Evolutionary conservation across 2,888 invertebrate species (phyloP).

Genomic region (Biston betularia): DNA sequence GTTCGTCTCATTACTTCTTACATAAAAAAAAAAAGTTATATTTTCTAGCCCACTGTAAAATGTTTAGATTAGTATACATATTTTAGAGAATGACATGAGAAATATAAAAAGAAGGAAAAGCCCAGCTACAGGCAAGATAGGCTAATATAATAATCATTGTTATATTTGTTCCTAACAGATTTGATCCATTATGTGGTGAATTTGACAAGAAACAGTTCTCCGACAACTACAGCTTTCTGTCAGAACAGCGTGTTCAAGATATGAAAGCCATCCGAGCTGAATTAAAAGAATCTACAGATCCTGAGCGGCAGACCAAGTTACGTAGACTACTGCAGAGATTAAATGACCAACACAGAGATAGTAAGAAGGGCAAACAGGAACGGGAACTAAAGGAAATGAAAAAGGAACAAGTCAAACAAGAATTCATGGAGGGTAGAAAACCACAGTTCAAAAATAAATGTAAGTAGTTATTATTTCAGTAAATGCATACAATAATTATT

Average conservation of each 20-base stretch:
- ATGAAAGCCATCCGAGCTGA: constrained; percentile 87
- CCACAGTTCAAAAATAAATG: constrained; percentile 88
- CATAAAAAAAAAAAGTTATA: too few relatives aligned
- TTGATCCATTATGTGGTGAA: constrained; percentile 93
- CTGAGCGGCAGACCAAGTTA: constrained; percentile 88
- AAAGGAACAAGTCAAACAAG: constrained; percentile 82
- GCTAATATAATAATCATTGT: too few relatives aligned
- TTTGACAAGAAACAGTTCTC: constrained; percentile 91
- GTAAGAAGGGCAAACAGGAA: constrained; percentile 84
- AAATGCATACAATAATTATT: too few relatives aligned
- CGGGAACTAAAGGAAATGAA: constrained; percentile 65
- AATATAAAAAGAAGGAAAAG: too few relatives aligned
- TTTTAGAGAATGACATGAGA: too few relatives aligned
- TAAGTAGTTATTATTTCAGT: constrained; percentile 53
- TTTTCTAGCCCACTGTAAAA: too few relatives aligned
- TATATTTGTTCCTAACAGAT: constrained; percentile 78
- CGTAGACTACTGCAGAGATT: constrained; percentile 91
- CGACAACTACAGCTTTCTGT: constrained; percentile 92
- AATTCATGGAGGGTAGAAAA: constrained; percentile 88
- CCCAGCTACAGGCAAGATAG: too few relatives aligned
- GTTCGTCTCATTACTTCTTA: too few relatives aligned
- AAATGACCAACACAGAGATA: constrained; percentile 91
- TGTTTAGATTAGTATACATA: too few relatives aligned
- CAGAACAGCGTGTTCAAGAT: constrained; percentile 90
- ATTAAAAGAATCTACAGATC: constrained; percentile 87